Base-by-base conservation (phyloP, 1,140 invertebrate species). In the Leucophenga varia region DNA sequence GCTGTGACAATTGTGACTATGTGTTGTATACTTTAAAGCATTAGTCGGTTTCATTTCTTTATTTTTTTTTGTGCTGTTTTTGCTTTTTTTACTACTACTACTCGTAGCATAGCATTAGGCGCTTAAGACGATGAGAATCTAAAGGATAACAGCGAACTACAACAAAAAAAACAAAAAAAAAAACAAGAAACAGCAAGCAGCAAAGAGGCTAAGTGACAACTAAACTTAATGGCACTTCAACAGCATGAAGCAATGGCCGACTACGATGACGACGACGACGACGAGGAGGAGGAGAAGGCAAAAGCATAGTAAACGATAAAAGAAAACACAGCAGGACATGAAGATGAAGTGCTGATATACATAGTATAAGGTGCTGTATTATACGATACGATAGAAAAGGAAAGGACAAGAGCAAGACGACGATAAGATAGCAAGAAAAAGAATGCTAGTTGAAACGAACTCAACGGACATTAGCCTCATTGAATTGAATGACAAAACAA, bases 141-240 rank as follows among this genome's bases (percentile, higher is more conserved):
- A 69, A 64, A 69, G 65, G 65, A 69, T 69, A 69, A 69, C 64
- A 40, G 20, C 20, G 20, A 69, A 59, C 64, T 70, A 61, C 49
- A 39, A 43, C 39, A 47, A 41, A 14, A 32, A 19, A 20, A 39
- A 32, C 22, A 35, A 2, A 31, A 40, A 18, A 31, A 43, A 25
- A 25, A 39, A 30, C 54, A 55, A 39, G 45, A 53, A 42, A 51
- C 56, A 49, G 55, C 34, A 55, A 40, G 52, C 47, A 14, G 63
- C 63, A 67, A 70, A 69, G 61, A 69, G 65, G 65, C 65, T 70
- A 70, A 70, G 65, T 70, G 65, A 69, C 64, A 70, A 60, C 65
- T 69, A 64, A 70, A 69, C 65, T 70, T 70, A 70, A 70, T 70
- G 65, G 65, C 64, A 69, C 65, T 70, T 67, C 64, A 67, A 67